Conservation (phyloP, 92 coral and sea anemone species). For the Diadumene lineata region DNA sequence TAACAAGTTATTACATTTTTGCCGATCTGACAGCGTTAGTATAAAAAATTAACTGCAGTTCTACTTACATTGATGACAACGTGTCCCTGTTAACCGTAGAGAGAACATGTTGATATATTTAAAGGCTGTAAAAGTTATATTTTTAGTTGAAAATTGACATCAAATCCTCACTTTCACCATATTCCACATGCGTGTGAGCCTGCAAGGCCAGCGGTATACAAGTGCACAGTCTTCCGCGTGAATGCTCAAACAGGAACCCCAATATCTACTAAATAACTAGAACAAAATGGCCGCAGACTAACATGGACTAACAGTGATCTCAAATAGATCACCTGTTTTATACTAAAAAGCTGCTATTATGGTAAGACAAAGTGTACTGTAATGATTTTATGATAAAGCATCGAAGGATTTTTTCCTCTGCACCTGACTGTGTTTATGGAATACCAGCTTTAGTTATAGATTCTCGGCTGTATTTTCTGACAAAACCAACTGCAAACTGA, state of each 20-base stretch:
- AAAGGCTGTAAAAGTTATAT: not conserved
- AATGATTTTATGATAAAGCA: too few relatives aligned
- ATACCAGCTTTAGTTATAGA: too few relatives aligned
- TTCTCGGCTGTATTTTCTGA: too few relatives aligned
- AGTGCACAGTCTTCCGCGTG: constrained; percentile 1
- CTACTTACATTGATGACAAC: constrained; percentile 28
- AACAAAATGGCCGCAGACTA: not conserved
- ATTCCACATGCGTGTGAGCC: constrained; percentile 23
- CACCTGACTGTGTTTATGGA: too few relatives aligned
- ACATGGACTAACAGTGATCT: too few relatives aligned
- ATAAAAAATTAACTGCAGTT: not conserved
- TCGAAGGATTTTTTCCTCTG: too few relatives aligned
- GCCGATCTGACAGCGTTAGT: not conserved
- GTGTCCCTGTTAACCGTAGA: constrained; percentile 15
- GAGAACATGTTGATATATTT: constrained; percentile 18
- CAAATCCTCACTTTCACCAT: constrained; percentile 15
- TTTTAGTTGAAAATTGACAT: not conserved
- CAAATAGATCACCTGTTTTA: too few relatives aligned
- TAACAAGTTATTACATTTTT: too few relatives aligned
- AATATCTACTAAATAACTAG: too few relatives aligned
- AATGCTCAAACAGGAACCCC: constrained; percentile 7
- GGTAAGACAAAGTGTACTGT: too few relatives aligned
- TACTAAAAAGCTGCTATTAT: too few relatives aligned
- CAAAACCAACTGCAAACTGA: too few relatives aligned
- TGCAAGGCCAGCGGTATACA: constrained; percentile 9